Percentiles rank a stretch among this genome's conserved stretches.
phyloP scores from a whole-genome alignment of 2,113 vertebrate species.

The Tyrannus savana region DNA sequence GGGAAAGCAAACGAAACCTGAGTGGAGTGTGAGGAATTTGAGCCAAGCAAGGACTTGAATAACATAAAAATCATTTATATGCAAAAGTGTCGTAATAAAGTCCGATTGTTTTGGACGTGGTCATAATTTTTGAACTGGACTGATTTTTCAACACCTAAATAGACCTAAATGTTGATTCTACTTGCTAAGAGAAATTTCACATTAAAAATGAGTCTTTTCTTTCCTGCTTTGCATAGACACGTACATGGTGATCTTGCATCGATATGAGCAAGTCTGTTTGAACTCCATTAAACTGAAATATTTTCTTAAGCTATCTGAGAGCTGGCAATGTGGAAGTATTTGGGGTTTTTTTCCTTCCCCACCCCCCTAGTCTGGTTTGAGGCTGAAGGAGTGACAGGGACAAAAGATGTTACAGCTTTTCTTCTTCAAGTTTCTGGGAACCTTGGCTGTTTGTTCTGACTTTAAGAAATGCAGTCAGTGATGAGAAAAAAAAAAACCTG shows the following conservation, averaged over 20 bases:
- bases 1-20: background rate
- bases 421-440: background rate
- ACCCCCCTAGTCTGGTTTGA: fast-evolving
- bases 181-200: background rate
- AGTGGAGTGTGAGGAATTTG: background rate
- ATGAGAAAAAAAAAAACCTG: background rate
- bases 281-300: background rate
- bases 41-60: background rate
- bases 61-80: background rate
- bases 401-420: background rate
- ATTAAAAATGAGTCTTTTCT: background rate
- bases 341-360: background rate
- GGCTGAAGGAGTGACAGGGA: background rate
- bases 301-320: background rate
- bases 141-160: background rate
- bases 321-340: background rate
- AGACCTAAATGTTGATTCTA: background rate
- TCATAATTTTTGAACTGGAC: background rate
- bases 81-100: background rate
- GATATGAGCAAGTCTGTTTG: background rate
- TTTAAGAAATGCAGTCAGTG: background rate
- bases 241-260: background rate
- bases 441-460: background rate
- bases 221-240: background rate
- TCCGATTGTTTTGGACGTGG: background rate